phyloP scores from a whole-genome alignment of 2,113 vertebrate species.

The Mesocricetus auratus region DNA sequence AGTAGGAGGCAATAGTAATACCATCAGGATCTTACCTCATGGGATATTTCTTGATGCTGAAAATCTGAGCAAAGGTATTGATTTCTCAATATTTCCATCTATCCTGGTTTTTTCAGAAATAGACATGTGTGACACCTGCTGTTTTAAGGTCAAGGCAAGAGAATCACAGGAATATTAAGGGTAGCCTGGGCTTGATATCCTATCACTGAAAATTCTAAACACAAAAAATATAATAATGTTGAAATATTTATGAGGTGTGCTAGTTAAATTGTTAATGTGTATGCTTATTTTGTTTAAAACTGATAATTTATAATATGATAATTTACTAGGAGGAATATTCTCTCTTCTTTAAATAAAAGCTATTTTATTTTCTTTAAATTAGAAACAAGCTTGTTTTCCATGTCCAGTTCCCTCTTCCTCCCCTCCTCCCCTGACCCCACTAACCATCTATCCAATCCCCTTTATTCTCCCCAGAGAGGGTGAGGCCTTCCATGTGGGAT shows the following conservation, averaged over 20 bases:
- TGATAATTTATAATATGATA: constrained; percentile 51
- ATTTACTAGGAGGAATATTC: background rate
- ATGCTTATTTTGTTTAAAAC: constrained; percentile 70
- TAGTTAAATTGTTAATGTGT: constrained; percentile 65
- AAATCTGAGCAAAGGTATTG: constrained; percentile 57
- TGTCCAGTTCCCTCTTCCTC: too few species aligned
- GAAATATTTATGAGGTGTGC: constrained; percentile 41
- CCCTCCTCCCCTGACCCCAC: too few species aligned
- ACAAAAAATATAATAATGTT: background rate
- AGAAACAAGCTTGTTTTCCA: too few species aligned
- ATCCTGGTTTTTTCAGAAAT: background rate
- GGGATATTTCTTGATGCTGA: background rate
- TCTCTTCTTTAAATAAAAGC: too few species aligned
- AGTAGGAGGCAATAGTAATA: background rate
- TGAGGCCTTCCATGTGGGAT: too few species aligned
- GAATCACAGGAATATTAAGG: background rate
- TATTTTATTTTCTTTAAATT: too few species aligned
- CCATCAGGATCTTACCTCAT: background rate
- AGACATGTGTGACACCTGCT: background rate
- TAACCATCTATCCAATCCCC: too few species aligned
- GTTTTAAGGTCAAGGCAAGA: background rate
- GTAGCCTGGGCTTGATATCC: background rate
- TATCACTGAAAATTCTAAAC: background rate
- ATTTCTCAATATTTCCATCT: constrained; percentile 73
- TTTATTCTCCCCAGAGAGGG: too few species aligned